A percentile compares a stretch with the other conserved stretches of the same genome.
phyloP scores from a whole-genome alignment of 2,888 invertebrate species.

The Amphipyra berbera region DNA sequence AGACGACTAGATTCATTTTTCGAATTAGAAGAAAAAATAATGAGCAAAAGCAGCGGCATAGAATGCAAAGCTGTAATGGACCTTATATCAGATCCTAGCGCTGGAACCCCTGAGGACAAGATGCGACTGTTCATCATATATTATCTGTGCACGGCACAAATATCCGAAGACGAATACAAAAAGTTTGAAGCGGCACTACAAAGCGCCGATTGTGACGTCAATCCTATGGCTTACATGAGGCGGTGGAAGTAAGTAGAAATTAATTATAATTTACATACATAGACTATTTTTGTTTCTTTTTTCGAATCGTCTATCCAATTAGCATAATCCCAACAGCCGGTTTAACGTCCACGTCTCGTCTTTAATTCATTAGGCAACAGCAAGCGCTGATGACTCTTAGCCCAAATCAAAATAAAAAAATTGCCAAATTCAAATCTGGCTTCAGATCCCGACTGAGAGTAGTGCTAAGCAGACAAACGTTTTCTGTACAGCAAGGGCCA shows the following conservation, averaged over 20 bases:
- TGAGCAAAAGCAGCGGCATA: constrained; percentile 94
- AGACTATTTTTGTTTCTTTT: neutral
- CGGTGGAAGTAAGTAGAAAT: constrained; percentile 94
- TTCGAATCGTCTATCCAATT: neutral
- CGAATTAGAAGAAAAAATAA: constrained; percentile 99
- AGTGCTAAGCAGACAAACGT: no score
- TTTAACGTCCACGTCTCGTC: no score
- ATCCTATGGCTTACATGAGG: constrained; percentile 96
- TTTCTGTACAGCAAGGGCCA: no score
- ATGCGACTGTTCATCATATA: constrained; percentile 97
- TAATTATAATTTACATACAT: no score
- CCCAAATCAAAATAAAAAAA: no score
- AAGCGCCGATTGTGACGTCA: constrained; percentile 95
- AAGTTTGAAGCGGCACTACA: constrained; percentile 94
- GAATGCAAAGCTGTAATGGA: constrained; percentile 96
- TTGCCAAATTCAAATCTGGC: no score
- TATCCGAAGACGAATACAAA: constrained; percentile 95
- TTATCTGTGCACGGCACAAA: constrained; percentile 95
- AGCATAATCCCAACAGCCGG: no score
- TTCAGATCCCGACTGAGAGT: no score
- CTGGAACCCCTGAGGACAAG: constrained; percentile 97
- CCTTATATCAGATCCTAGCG: constrained; percentile 95
- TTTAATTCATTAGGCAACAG: no score
- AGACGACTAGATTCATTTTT: constrained; percentile 98
- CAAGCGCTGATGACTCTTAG: no score